Evolutionary conservation across 2,797 vertebrate genomes (phyloP), one percentile per base, ranked within the genome.

Genomic region (Myotis pilosus): DNA sequence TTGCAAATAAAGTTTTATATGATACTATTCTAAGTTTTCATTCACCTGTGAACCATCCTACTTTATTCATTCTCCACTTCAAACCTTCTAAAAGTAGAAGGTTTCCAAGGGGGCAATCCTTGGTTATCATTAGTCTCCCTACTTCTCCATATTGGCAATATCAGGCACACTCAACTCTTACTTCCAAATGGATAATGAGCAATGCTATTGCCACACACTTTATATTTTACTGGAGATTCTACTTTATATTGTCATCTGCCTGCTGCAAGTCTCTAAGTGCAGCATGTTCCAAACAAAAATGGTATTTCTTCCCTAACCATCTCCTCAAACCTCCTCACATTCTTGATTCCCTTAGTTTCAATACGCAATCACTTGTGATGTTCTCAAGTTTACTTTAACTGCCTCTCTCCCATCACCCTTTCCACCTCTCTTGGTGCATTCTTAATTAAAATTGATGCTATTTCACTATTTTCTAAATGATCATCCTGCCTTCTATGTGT

Each of bases 401-500:
- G 4, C 5, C 28, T 62, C 6, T 75, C 41, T 51, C 4, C 2
- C 1, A 20, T 41, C 12, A 71, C 10, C 17, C 3, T 51, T 44
- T 93, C 72, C 4, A 72, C 3, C 3, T 36, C 36, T 74, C 33
- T 66, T 38, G 20, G 38, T 8, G 4, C 1, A 22, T 88, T 79
- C 49, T 68, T 44, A 62, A 57, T 66, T 49, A 95, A 81, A 83
- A 78, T 36, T n/a, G 20, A 8, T 53, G 33, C 4, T 25, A 11
- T 89, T 91, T 78, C 87, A 92, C 30, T 38, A 51, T 51, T 80
- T 88, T 95, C 5, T 38, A 53, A 84, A 82, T 87, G 12, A 62
- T 25, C 13, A 66, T 95, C 84, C 19, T 93, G 22, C 7, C 41
- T 41, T 81, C 38, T 86, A 15, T 80, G 9, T 80, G 6, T 64